Evolutionary conservation across 1,140 invertebrate genomes (phyloP).

Genomic region (Leptinotarsa defecta): DNA sequence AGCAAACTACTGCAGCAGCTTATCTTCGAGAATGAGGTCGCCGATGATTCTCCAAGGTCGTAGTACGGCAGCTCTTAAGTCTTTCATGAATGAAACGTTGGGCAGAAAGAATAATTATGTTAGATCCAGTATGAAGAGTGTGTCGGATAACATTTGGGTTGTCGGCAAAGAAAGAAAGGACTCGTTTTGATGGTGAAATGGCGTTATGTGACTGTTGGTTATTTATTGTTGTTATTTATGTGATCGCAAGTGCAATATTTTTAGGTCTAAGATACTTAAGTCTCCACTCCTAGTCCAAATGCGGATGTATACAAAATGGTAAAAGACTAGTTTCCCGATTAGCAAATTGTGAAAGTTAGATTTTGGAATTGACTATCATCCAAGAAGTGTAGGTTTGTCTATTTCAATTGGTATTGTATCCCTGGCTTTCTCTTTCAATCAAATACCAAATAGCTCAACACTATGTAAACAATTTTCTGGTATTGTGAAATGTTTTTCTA

Average conservation of each 20-base stretch:
- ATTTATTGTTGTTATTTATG: conserved; percentile 25
- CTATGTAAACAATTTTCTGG: no score
- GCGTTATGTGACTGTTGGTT: conserved; percentile 8
- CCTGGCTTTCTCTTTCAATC: no score
- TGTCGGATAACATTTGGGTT: conserved; percentile 65
- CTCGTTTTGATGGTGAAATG: conserved; percentile 19
- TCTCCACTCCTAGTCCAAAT: not conserved
- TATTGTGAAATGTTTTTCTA: no score
- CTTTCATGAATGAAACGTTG: conserved; percentile 52
- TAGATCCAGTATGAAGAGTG: conserved; percentile 57
- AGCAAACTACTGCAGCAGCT: conserved; percentile 45
- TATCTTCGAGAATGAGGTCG: conserved; percentile 48
- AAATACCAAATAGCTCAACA: no score
- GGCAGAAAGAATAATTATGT: conserved; percentile 49
- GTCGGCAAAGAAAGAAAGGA: conserved; percentile 57
- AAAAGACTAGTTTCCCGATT: no score
- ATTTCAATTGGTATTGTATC: no score
- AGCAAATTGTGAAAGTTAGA: no score
- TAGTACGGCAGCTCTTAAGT: conserved; percentile 41
- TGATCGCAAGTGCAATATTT: conserved; percentile 24
- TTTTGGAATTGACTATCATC: no score
- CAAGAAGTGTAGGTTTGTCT: no score
- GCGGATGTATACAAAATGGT: not conserved
- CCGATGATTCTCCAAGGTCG: conserved; percentile 43
- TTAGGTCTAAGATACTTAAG: not conserved